phyloP scores from a whole-genome alignment of 2,797 vertebrate genomes.

The Alcedo quadribrachys region DNA sequence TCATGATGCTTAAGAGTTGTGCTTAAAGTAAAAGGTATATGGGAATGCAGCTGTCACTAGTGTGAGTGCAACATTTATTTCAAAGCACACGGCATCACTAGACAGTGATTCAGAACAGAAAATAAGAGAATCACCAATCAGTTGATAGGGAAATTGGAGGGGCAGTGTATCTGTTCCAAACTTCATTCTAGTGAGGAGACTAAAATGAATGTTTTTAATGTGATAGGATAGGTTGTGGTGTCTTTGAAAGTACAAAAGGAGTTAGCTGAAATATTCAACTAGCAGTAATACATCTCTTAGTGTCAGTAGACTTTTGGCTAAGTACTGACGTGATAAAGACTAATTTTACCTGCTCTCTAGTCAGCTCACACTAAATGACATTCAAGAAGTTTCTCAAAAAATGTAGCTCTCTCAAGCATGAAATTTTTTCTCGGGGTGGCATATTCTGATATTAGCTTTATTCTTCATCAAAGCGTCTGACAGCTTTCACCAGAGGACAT shows the following conservation, averaged over 20 bases:
- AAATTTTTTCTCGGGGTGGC: neutral
- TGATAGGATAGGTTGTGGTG: neutral
- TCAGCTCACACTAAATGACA: neutral
- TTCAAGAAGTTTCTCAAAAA: neutral
- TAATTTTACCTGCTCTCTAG: neutral
- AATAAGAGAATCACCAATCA: neutral
- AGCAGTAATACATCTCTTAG: neutral
- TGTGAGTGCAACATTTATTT: neutral
- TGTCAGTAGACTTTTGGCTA: neutral
- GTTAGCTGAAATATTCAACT: neutral
- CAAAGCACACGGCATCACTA: neutral
- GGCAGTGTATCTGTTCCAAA: neutral
- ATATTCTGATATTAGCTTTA: neutral
- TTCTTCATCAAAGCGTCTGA: slow-evolving; percentile 11
- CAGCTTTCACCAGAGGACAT: neutral
- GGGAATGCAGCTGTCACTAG: neutral
- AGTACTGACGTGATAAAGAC: neutral
- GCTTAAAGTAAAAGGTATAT: neutral
- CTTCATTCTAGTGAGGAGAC: neutral
- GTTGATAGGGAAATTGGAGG: neutral
- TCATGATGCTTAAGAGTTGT: neutral
- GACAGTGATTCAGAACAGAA: neutral
- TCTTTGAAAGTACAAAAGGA: neutral
- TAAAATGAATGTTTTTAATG: neutral
- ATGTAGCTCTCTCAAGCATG: neutral